Conservation (phyloP, 53 echinoderm and acorn worm genomes). For the Pentamera pediparva region DNA sequence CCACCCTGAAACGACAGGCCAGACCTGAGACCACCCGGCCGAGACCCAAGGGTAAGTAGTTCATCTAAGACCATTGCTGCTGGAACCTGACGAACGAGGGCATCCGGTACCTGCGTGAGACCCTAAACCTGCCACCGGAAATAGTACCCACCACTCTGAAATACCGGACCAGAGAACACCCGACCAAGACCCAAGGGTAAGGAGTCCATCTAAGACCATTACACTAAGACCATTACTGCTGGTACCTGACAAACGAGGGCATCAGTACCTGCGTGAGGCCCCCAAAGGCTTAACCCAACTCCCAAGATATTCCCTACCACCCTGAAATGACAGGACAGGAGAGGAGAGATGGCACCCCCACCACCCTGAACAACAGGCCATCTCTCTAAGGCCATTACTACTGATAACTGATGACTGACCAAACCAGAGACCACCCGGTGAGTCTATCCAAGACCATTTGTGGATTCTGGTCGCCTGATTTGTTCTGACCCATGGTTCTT, state of each 20-base stretch:
- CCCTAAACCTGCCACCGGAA: constrained; percentile 94
- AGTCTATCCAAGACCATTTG: no score
- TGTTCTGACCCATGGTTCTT: no score
- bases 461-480: no score
- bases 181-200: constrained; percentile 82
- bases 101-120: constrained; percentile 97
- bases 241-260: constrained; percentile 98
- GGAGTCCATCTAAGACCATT: constrained; percentile 96
- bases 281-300: no score
- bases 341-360: no score
- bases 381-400: no score
- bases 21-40: constrained; percentile 83
- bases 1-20: constrained; percentile 85
- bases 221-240: constrained; percentile 71
- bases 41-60: constrained; percentile 83
- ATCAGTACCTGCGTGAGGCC: constrained; percentile 96
- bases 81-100: constrained; percentile 99
- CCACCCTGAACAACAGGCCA: no score
- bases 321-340: no score
- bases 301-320: no score
- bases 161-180: constrained; percentile 75
- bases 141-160: constrained; percentile 97
- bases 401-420: no score
- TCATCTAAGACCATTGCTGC: constrained; percentile 97
- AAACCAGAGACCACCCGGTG: no score